Evolutionary conservation across 2,797 vertebrate genomes (phyloP), one percentile per base, ranked within the genome.

Genomic region (Paramormyrops hopkinsi): DNA sequence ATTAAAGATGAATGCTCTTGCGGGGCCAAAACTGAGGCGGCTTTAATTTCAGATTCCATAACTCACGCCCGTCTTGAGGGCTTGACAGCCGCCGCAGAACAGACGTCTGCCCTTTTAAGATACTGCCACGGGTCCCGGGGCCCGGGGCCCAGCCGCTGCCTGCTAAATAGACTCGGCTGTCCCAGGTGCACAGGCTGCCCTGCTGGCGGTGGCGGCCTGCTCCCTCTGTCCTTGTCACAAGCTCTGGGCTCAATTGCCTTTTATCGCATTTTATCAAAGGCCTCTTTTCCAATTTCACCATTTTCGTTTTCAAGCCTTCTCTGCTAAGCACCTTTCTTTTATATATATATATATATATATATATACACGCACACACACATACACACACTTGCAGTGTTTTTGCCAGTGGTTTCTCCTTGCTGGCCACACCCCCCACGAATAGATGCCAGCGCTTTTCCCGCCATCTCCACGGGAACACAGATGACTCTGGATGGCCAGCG

Each of bases 241-340:
- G 90, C 92, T 90, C 91, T 76, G 85, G 41, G 33, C 92, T 93
- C 91, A 91, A 92, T 90, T 91, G 90, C 91, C 92, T 92, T 92
- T 91, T 92, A 92, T 92, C 91, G 89, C 89, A 91, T 93, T 91
- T 92, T 91, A 92, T 92, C 91, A 91, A 87, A 90, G 90, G 85
- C 89, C 90, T 90, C 91, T 91, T 92, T 90, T 89, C 90, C 85
- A 83, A 88, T 90, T 89, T 90, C 91, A 89, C 89, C 89, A 89
- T 92, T 91, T 92, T 91, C 90, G 89, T 90, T 88, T 88, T 85
- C 89, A 90, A 90, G 90, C 88, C 88, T 73, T 50, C 86, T 89
- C 88, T 91, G n/a, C 83, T 88, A 37, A 19, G 6, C 48, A 53
- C 19, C 87, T 89, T 48, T 89, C 33, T 89, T 86, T 88, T 89